Evolutionary conservation across 1,140 invertebrate species (phyloP).

Genomic region (Neoseiulus cucumeris): DNA sequence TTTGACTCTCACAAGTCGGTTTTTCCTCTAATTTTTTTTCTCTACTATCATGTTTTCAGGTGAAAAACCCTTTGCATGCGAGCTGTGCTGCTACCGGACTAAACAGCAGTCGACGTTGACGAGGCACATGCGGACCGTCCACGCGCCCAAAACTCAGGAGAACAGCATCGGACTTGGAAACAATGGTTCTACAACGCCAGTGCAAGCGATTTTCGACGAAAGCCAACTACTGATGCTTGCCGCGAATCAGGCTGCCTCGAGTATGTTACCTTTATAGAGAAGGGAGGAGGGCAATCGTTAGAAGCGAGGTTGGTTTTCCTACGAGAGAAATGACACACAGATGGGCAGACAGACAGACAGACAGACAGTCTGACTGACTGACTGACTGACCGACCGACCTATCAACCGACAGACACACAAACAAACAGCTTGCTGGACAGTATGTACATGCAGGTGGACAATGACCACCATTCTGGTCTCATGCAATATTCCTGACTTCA

Average conservation of each 20-base stretch:
- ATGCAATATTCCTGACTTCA: too few species aligned
- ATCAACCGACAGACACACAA: too few species aligned
- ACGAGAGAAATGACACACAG: too few species aligned
- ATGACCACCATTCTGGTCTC: too few species aligned
- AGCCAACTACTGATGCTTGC: neutral
- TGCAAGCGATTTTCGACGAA: conserved; percentile 5
- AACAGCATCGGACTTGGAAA: neutral
- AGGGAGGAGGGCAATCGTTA: neutral
- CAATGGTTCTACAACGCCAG: neutral
- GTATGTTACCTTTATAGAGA: neutral
- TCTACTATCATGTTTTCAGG: neutral
- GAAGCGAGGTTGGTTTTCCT: too few species aligned
- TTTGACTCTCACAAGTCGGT: neutral
- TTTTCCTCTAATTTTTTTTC: neutral
- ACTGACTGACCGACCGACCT: too few species aligned
- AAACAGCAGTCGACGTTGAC: conserved; percentile 9
- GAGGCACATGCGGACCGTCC: conserved; percentile 2
- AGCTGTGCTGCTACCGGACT: neutral
- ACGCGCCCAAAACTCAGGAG: neutral
- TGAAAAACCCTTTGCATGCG: conserved; percentile 3
- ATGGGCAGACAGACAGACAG: too few species aligned
- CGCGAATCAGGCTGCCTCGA: conserved; percentile 1
- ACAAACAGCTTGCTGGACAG: too few species aligned
- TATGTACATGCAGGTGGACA: too few species aligned
- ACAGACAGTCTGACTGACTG: too few species aligned